Conservation (phyloP, 2,888 invertebrate species). For the Xestia ashworthii region DNA sequence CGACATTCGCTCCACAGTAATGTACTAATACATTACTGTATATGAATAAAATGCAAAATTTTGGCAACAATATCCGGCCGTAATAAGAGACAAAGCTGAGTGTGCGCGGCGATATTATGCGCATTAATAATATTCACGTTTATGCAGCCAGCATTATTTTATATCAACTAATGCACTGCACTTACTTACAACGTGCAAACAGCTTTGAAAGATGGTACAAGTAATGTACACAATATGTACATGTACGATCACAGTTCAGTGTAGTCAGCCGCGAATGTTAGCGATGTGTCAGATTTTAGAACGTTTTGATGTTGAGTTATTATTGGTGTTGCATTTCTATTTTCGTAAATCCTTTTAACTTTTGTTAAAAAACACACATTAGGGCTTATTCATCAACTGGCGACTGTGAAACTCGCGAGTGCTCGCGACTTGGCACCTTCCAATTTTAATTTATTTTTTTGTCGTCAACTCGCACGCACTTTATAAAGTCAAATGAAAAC, state of each 20-base stretch:
- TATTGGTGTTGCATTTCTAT: neutral
- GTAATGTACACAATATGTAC: conserved; percentile 20
- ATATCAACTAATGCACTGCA: conserved; percentile 62
- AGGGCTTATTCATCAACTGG: no score
- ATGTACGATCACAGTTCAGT: conserved; percentile 19
- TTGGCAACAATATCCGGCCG: conserved; percentile 75
- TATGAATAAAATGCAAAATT: conserved; percentile 75
- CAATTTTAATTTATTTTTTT: no score
- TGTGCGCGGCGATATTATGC: conserved; percentile 72
- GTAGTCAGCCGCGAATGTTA: conserved; percentile 1
- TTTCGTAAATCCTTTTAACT: neutral
- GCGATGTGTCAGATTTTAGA: conserved; percentile 19
- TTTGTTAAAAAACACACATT: neutral
- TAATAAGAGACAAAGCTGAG: conserved; percentile 73
- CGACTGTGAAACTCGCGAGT: no score
- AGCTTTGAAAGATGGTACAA: conserved; percentile 45
- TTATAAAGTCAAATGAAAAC: no score
- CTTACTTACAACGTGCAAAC: conserved; percentile 50
- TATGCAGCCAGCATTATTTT: conserved; percentile 63
- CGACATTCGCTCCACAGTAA: conserved; percentile 48
- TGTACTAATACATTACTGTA: conserved; percentile 64
- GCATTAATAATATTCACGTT: conserved; percentile 74
- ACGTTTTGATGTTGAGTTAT: neutral
- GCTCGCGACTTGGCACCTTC: no score
- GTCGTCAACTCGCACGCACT: no score